Evolutionary conservation across 92 coral and sea anemone genomes (phyloP).

Genomic region (Parazoanthus darwini): DNA sequence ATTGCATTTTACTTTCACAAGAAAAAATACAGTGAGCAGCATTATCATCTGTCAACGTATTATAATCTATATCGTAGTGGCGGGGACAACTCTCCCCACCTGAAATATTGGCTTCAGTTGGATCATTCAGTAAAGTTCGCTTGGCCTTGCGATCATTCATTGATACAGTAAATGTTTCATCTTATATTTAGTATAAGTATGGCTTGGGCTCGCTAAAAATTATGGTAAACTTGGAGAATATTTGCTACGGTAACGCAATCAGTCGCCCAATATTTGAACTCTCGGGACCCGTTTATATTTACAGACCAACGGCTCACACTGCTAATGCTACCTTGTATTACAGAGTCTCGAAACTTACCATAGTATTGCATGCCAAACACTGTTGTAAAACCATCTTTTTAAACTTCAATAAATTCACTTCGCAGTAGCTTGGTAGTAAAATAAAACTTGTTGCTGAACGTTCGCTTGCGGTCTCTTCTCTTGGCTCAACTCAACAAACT

Average conservation of each 20-base stretch:
- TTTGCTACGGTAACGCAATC: constrained; percentile 2
- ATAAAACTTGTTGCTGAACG: neutral
- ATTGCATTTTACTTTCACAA: neutral
- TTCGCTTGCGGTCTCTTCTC: neutral
- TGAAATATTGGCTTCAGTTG: too few species aligned
- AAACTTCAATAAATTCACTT: neutral
- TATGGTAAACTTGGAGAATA: neutral
- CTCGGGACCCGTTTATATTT: neutral
- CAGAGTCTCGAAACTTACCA: neutral
- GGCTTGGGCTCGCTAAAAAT: neutral
- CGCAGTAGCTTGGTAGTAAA: neutral
- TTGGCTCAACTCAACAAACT: neutral
- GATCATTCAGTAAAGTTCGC: neutral
- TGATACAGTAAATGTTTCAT: too few species aligned
- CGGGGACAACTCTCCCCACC: neutral
- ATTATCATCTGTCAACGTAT: too few species aligned
- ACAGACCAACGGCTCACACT: too few species aligned
- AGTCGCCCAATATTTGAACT: neutral
- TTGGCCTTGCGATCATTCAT: neutral
- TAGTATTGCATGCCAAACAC: constrained; percentile 13
- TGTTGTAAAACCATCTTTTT: neutral
- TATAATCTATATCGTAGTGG: too few species aligned
- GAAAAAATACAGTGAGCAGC: neutral
- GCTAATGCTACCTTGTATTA: too few species aligned
- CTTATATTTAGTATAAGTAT: too few species aligned